Conservation (phyloP, 2,888 invertebrate genomes). For the Microctonus hyperodae region DNA sequence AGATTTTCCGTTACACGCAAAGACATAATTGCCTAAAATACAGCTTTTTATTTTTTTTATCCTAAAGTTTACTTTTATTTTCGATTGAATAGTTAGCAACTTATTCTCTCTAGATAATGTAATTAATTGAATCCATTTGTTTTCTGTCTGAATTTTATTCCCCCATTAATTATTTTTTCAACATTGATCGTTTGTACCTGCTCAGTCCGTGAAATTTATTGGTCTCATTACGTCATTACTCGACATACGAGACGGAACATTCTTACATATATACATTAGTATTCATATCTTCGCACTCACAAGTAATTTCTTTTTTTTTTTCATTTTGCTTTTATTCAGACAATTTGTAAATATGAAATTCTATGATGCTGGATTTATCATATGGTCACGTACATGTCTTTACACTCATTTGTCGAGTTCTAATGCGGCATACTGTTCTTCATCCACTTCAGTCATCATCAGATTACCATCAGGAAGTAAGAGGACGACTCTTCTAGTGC, state of each 20-base stretch:
- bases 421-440: slow-evolving; percentile 81
- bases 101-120: neutral
- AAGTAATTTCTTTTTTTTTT: slow-evolving; percentile 37
- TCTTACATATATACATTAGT: slow-evolving; percentile 60
- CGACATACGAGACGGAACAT: slow-evolving; percentile 49
- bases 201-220: slow-evolving; percentile 21
- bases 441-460: slow-evolving; percentile 87
- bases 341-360: slow-evolving; percentile 20
- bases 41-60: slow-evolving; percentile 36
- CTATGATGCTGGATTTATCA: slow-evolving; percentile 27
- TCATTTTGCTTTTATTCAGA: slow-evolving; percentile 20
- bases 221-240: slow-evolving; percentile 27
- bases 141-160: slow-evolving; percentile 9
- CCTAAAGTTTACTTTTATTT: slow-evolving; percentile 6
- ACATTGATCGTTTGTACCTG: slow-evolving; percentile 20
- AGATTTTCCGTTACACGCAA: slow-evolving; percentile 48
- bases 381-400: slow-evolving; percentile 9
- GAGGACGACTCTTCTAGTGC: slow-evolving; percentile 83
- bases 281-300: slow-evolving; percentile 45
- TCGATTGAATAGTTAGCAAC: neutral
- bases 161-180: slow-evolving; percentile 32
- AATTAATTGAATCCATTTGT: slow-evolving; percentile 11
- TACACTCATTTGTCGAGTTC: slow-evolving; percentile 67
- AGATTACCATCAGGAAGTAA: slow-evolving; percentile 84
- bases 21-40: slow-evolving; percentile 54